phyloP scores from a whole-genome alignment of 2,888 invertebrate species.

The Unio pictorum region DNA sequence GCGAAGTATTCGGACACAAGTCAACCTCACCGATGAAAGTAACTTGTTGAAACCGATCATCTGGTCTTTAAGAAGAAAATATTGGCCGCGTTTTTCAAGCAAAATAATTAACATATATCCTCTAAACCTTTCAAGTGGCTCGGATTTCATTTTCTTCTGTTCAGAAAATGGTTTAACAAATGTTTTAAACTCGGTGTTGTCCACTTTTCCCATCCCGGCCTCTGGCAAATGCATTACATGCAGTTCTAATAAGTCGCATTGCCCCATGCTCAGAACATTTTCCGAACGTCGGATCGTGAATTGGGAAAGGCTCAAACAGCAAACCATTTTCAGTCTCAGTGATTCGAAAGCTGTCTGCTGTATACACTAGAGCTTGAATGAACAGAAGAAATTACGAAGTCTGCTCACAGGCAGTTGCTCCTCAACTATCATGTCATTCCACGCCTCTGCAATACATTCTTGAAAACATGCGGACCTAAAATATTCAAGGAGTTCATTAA shows the following conservation, averaged over 20 bases:
- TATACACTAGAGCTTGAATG: conserved; percentile 12
- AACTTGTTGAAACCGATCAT: conserved; percentile 7
- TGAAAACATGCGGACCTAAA: conserved; percentile 10
- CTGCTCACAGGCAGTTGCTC: conserved; percentile 9
- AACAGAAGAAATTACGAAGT: conserved; percentile 10
- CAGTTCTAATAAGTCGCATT: conserved; percentile 12
- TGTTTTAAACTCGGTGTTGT: conserved; percentile 4
- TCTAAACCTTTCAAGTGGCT: conserved; percentile 5
- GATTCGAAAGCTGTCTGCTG: conserved; percentile 12
- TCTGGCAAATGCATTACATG: conserved; percentile 17
- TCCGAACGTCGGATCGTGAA: conserved; percentile 7
- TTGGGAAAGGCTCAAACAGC: neutral
- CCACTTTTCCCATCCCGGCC: conserved; percentile 23
- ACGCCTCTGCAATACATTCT: conserved; percentile 5
- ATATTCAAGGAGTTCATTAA: conserved; percentile 15
- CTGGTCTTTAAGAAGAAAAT: neutral
- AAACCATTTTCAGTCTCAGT: conserved; percentile 6
- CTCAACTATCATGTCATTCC: conserved; percentile 9
- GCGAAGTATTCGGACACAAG: conserved; percentile 25
- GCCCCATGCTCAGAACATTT: conserved; percentile 11
- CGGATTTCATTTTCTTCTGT: neutral
- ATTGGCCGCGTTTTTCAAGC: neutral
- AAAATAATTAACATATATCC: neutral
- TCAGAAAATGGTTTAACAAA: neutral
- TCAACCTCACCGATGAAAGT: conserved; percentile 16